phyloP scores from a whole-genome alignment of 1,140 invertebrate genomes.

The Dreissena polymorpha region DNA sequence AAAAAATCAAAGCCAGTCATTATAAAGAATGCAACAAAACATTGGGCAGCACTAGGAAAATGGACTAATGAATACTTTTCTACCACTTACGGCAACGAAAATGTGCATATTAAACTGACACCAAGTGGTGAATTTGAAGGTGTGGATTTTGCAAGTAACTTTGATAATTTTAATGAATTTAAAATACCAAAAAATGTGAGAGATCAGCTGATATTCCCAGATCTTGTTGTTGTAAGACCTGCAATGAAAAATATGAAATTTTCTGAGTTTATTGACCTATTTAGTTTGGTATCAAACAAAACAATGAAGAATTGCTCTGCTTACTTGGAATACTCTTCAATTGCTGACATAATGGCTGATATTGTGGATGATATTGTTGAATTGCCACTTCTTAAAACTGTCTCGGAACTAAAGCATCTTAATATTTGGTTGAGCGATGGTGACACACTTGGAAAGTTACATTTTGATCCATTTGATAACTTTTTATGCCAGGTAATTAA shows the following conservation, averaged over 20 bases:
- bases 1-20: constrained; percentile 75
- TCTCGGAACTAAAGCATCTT: constrained; percentile 64
- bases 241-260: constrained; percentile 72
- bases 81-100: constrained; percentile 64
- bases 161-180: constrained; percentile 68
- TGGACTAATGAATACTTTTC: constrained; percentile 73
- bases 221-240: constrained; percentile 76
- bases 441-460: constrained; percentile 75
- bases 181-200: constrained; percentile 67
- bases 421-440: constrained; percentile 79
- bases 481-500: constrained; percentile 74
- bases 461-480: constrained; percentile 78
- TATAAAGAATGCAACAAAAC: constrained; percentile 65
- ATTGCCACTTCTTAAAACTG: constrained; percentile 65
- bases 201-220: constrained; percentile 69
- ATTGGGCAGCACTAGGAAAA: constrained; percentile 72
- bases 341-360: constrained; percentile 72
- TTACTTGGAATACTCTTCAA: constrained; percentile 77
- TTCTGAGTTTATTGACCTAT: constrained; percentile 73
- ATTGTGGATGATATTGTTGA: constrained; percentile 71
- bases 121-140: constrained; percentile 76
- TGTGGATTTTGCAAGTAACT: constrained; percentile 68
- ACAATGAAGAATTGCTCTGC: constrained; percentile 69
- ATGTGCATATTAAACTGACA: constrained; percentile 75
- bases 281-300: constrained; percentile 65